Conservation (phyloP, 2,113 vertebrate species). For the Thomomys bottae region DNA sequence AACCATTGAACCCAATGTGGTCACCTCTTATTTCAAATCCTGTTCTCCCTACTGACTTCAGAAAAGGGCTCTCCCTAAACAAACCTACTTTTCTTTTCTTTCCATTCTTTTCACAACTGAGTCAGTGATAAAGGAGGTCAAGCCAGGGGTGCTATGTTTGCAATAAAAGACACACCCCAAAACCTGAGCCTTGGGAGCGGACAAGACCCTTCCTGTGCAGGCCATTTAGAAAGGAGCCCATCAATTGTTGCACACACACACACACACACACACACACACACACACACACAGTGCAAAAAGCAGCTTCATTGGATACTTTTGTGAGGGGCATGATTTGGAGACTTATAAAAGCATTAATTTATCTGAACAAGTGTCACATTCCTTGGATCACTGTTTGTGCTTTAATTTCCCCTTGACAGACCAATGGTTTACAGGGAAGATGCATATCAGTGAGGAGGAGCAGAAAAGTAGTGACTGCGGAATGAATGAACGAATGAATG, state of each 20-base stretch:
- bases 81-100: slow-evolving; percentile 74
- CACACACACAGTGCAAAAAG: background rate
- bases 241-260: no score
- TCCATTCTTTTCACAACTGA: slow-evolving; percentile 56
- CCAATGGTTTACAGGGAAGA: background rate
- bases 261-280: background rate
- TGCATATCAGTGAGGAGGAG: no score
- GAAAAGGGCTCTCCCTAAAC: slow-evolving; percentile 69
- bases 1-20: slow-evolving; percentile 79
- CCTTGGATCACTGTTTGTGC: background rate
- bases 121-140: slow-evolving; percentile 65
- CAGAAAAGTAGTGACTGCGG: background rate
- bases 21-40: slow-evolving; percentile 75
- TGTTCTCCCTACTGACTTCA: slow-evolving; percentile 65
- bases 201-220: background rate
- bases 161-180: slow-evolving; percentile 71
- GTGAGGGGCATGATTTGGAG: background rate
- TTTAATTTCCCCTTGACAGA: background rate
- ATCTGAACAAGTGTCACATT: background rate
- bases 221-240: background rate
- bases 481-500: background rate
- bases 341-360: background rate
- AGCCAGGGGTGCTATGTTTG: slow-evolving; percentile 68
- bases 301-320: background rate
- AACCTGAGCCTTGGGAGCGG: background rate